Evolutionary conservation across 2,113 vertebrate genomes (phyloP).

Genomic region (Amphilophus citrinellus): DNA sequence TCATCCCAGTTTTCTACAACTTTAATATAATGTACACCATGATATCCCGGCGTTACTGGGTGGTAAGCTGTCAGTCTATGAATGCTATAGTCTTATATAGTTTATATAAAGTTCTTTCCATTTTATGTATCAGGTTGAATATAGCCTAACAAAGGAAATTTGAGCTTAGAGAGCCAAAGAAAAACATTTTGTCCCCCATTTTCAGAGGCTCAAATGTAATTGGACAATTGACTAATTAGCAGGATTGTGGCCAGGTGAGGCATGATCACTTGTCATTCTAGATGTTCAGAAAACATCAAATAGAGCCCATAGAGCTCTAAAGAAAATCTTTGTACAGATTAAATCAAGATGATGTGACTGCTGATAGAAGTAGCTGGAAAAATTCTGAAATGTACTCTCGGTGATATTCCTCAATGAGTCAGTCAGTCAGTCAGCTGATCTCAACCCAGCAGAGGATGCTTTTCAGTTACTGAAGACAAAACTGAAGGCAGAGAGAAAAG

Average conservation of each 20-base stretch:
- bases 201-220: background rate
- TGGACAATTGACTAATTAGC: too few relatives aligned
- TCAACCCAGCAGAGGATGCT: background rate
- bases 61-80: constrained; percentile 80
- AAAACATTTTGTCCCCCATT: background rate
- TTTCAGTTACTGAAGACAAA: constrained; percentile 2
- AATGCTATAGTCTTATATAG: background rate
- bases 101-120: background rate
- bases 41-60: constrained; percentile 88
- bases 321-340: too few relatives aligned
- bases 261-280: background rate
- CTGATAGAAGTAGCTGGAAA: too few relatives aligned
- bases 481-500: background rate
- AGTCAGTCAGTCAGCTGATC: background rate
- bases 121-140: background rate
- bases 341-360: too few relatives aligned
- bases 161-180: background rate
- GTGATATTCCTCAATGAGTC: background rate
- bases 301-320: too few relatives aligned
- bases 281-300: too few relatives aligned
- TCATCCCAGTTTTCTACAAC: constrained; percentile 92
- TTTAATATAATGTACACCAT: constrained; percentile 89
- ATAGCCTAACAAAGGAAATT: background rate
- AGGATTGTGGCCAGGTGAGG: too few relatives aligned
- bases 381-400: too few relatives aligned